Conservation (phyloP, 2,797 vertebrate species). For the Cheirogaleus major region DNA sequence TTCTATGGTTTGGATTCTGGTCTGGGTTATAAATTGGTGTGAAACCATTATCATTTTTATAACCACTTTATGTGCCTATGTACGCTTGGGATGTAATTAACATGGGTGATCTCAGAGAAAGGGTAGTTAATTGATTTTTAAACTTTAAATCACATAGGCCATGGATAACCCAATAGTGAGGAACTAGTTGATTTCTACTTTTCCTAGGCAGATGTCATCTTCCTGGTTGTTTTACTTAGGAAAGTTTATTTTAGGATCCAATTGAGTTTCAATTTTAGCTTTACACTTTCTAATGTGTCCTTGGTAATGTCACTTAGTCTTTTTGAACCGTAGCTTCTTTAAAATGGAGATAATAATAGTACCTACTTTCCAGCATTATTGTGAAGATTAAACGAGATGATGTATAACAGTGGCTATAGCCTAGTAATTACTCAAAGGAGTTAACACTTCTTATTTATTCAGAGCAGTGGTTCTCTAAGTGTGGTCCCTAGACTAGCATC, state of each 20-base stretch:
- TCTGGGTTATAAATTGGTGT: constrained; percentile 40
- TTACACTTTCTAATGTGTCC: not conserved
- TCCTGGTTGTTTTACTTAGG: constrained; percentile 2
- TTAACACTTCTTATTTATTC: constrained; percentile 9
- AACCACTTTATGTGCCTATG: constrained; percentile 44
- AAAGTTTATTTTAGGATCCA: not conserved
- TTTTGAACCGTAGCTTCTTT: constrained; percentile 20
- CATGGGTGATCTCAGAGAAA: constrained; percentile 51
- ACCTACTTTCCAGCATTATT: not conserved
- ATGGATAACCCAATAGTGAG: not conserved
- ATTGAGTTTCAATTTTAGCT: not conserved
- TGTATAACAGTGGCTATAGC: not conserved
- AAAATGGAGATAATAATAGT: not conserved
- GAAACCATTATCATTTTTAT: constrained; percentile 17
- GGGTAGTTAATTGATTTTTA: constrained; percentile 73
- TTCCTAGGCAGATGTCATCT: not conserved
- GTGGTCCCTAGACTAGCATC: not conserved
- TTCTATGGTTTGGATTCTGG: constrained; percentile 50
- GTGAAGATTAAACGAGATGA: not conserved
- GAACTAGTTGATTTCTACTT: not conserved
- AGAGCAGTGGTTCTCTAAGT: not conserved
- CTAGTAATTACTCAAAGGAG: not conserved
- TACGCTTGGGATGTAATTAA: constrained; percentile 71
- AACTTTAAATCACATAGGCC: constrained; percentile 47
- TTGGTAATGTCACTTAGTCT: not conserved